Base-by-base conservation (phyloP, 1,140 invertebrate genomes). In the Phymorhynchus buccinoides region DNA sequence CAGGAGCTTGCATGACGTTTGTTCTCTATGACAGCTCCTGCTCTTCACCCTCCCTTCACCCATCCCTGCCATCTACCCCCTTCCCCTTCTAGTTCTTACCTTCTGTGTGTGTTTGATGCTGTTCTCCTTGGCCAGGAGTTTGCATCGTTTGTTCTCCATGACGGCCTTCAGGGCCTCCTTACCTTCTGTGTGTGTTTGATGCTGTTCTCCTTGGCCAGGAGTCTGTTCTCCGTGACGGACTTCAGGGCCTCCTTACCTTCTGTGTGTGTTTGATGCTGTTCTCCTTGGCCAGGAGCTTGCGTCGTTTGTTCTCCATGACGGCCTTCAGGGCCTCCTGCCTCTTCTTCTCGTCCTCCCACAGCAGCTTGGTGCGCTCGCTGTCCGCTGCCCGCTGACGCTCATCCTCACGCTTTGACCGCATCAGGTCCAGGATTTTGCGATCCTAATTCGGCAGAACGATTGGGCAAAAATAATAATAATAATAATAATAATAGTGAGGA, bases 361-460 rank as follows among this genome's bases (percentile, higher is more conserved):
- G 78, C n/a, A 85, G 81, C 7, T 86, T 84, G n/a, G 87, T 86
- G 16, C 86, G 81, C 14, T 87, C 81, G 18, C 84, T 87, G 7
- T 62, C 77, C 32, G 84, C 80, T 37, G 86, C 85, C 16, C 80
- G 39, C 22, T 81, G 80, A n/a, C 44, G 86, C 66, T 90, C 88
- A 12, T 85, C 84, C 80, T 90, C 88, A 35, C 88, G 80, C 48
- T 89, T 87, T 12, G 82, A 83, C 80, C 87, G 85, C 89, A 90
- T 90, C 44, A 90, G 56, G 41, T 90, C 87, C 32, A 90, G 44
- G 68, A 90, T 90, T 80, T 86, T 90, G 30, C 88, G 80, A 48
- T 90, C 89, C 89, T 90, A 42, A n/a, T n/a, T n/a, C n/a, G n/a
- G n/a, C n/a, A n/a, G n/a, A n/a, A n/a, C n/a, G n/a, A n/a, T 66